These are phyloP conservation scores for Lagodon rhomboides DNA, from an alignment of 2,797 vertebrate genomes.

Conservation along the genomic window DNA sequence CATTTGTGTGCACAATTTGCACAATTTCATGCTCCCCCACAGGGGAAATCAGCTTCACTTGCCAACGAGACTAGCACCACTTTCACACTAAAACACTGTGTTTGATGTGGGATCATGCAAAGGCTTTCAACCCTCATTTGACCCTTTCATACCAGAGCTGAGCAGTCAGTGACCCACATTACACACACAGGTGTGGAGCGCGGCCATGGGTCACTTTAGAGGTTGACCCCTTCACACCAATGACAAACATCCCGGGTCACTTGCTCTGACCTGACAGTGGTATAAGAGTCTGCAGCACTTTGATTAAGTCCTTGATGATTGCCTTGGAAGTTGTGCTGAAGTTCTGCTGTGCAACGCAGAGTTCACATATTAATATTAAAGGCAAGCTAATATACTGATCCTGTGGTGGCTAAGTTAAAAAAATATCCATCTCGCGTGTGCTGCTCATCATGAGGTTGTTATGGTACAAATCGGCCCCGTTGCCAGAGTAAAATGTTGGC, in stretches of 20 bases:
- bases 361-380: not conserved
- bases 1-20: slow-evolving; percentile 37
- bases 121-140: slow-evolving; percentile 13
- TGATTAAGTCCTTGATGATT: not conserved
- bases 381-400: not conserved
- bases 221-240: slow-evolving; percentile 30
- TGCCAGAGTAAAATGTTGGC: too few relatives aligned
- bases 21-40: slow-evolving; percentile 48
- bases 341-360: not conserved
- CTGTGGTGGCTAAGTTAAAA: not conserved
- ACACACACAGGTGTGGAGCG: slow-evolving; percentile 36
- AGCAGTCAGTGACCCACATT: slow-evolving; percentile 25
- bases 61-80: slow-evolving; percentile 11
- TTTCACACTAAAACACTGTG: slow-evolving; percentile 6
- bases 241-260: slow-evolving; percentile 6
- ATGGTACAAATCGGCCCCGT: too few relatives aligned
- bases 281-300: not conserved
- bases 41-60: slow-evolving; percentile 53
- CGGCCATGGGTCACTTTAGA: slow-evolving; percentile 16
- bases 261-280: slow-evolving; percentile 4
- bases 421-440: not conserved
- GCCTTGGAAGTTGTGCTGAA: not conserved
- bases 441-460: not conserved
- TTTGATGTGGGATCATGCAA: slow-evolving; percentile 44
- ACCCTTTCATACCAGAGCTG: slow-evolving; percentile 15